Evolutionary conservation across 2,888 invertebrate genomes (phyloP), one percentile per base, ranked within the genome.

Genomic region (Trilocha varians): DNA sequence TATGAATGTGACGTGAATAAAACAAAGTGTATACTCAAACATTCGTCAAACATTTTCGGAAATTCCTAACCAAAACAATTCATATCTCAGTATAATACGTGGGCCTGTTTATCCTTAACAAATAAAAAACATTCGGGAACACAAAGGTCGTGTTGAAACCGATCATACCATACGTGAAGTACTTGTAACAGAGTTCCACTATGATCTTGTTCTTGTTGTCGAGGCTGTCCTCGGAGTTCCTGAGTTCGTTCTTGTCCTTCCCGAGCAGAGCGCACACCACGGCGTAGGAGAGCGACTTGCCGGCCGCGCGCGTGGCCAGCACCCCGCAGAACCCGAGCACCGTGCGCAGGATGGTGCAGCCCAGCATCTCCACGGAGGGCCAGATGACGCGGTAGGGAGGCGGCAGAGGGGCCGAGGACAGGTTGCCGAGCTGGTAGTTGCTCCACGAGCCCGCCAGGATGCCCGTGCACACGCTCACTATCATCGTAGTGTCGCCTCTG

Each of bases 401-500:
- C 18, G 87, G 77, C 6, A 78, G 70, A n/a, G 87, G 64, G 49
- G 89, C 87, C 33, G 87, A 79, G n/a, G 68, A 73, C 86, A 91
- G 87, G 62, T 89, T 87, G n/a, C 94, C 94, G 11, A 91, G 86
- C 69, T 91, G 93, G 71, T 91, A 95, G 79, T 94, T 94, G 34
- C 93, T 78, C 96, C 96, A 96, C 4, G 94, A 90, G 14, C 95
- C 96, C 2, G 90, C 72, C 38, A 92, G 88, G 47, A 95, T 88
- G 39, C 96, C 96, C 1, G 91, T 89, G 52, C 91, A 91, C 4
- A 94, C 93, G 41, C 93, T 94, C 50, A 96, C 88, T 52, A 96
- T 92, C 88, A 95, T 92, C 1, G 95, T 91, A 0, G 97, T 97
- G 75, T 97, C 97, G 16, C 96, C 95, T 64, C 97, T 94, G 78